These are phyloP conservation scores for Itoplectis maculator DNA, from an alignment of 2,888 invertebrate genomes.

Conservation along the genomic window DNA sequence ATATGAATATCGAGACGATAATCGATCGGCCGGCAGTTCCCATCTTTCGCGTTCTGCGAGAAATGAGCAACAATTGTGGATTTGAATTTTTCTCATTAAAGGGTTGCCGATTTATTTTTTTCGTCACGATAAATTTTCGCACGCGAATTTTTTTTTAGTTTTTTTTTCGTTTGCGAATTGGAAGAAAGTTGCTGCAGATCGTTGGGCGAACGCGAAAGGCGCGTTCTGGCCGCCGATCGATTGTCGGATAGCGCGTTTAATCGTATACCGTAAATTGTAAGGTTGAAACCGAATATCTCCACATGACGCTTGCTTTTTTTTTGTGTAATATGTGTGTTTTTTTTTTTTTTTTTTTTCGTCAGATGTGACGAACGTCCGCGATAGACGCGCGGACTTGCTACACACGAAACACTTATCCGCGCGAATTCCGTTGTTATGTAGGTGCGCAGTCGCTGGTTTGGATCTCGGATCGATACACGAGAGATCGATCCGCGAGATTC, in stretches of 20 bases:
- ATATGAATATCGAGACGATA: constrained; percentile 42
- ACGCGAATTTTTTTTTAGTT: background rate
- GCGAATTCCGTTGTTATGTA: constrained; percentile 60
- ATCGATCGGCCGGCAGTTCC: constrained; percentile 51
- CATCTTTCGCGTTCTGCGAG: constrained; percentile 7
- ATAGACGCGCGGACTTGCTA: constrained; percentile 54
- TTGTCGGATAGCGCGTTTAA: constrained; percentile 47
- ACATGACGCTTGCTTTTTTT: constrained; percentile 51
- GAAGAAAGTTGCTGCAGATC: background rate
- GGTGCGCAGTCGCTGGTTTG: constrained; percentile 57
- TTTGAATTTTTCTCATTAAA: background rate
- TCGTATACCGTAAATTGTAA: constrained; percentile 49
- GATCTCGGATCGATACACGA: constrained; percentile 1
- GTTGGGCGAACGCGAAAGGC: constrained; percentile 20
- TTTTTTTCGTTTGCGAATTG: constrained; percentile 5
- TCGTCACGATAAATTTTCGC: background rate
- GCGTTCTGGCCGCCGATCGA: constrained; percentile 48
- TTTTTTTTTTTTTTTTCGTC: constrained; percentile 33
- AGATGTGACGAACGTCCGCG: constrained; percentile 31
- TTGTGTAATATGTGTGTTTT: constrained; percentile 36
- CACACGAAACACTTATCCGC: background rate
- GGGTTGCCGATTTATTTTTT: background rate
- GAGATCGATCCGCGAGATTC: background rate
- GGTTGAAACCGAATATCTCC: constrained; percentile 44
- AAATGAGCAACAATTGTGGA: background rate